Base-by-base conservation (phyloP, 2,888 invertebrate genomes). In the Chloroclysta siterata region DNA sequence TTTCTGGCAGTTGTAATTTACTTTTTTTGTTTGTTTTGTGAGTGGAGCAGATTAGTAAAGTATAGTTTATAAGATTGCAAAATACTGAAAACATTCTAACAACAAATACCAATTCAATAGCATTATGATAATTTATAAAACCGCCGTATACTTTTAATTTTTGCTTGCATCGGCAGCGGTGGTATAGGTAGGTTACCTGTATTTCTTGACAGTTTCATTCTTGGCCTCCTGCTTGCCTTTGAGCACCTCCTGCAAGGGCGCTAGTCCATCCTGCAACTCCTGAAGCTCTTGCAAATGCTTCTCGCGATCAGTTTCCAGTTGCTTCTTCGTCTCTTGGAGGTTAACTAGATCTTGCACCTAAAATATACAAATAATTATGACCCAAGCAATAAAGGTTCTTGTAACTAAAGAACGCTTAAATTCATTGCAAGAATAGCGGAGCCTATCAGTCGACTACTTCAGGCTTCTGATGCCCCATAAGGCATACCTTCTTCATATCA, bases 301-400 rank as follows among this genome's bases (percentile, higher is more conserved):
- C 53, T 87, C 89, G 54, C 84, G 84, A 54, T 89, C 84, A 3
- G 71, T 72, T 69, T 94, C 90, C 51, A 94, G 79, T 68, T 94
- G 88, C 52, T 90, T 88, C 66, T 90, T 88, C 44, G 85, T 89
- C 52, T 92, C 89, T 82, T 93, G 88, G n/a, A 95, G 84, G 68
- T 87, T 88, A 11, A 87, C 85, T 55, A 93, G 82, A 69, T 93
- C 93, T 87, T 93, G 93, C n/a, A 94, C 91, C 93, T 94, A 44
- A 17, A 52, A 44, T 17, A 17, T 5, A 36, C 14, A 36, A n/a
- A 42, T 8, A 42, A 33, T 22, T 39, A 39, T 39, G 3, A 39
- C 7, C 33, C 33, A 33, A 33, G 33, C 33, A 8, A 33, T 33
- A 33, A 22, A 22, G 22, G 1, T 22, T 22, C 3, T 22, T n/a